These are phyloP conservation scores for Drosophila miranda DNA, from an alignment of 1,140 invertebrate genomes.

Conservation along the genomic window DNA sequence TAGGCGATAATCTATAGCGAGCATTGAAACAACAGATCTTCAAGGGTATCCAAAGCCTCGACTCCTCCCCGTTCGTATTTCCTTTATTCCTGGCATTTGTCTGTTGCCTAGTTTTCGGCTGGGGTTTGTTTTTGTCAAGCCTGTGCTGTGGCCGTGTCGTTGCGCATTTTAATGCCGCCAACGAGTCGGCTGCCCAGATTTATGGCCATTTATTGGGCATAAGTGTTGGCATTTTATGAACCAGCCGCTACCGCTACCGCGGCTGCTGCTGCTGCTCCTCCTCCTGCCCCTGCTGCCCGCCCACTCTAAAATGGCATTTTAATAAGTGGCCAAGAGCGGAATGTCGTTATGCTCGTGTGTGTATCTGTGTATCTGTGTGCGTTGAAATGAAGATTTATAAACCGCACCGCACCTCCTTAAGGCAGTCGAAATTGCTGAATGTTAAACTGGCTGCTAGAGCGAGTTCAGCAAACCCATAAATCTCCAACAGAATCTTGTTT, in stretches of 20 bases:
- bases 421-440: conserved; percentile 36
- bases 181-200: conserved; percentile 42
- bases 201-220: conserved; percentile 74
- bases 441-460: conserved; percentile 27
- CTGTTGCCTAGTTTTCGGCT: conserved; percentile 43
- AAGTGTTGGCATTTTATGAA: conserved; percentile 72
- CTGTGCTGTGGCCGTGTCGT: conserved; percentile 22
- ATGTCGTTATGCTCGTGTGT: conserved; percentile 23
- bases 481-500: conserved; percentile 72
- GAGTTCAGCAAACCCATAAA: conserved; percentile 72
- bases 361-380: conserved; percentile 21
- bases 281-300: conserved; percentile 11
- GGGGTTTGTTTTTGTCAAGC: not conserved
- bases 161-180: conserved; percentile 65
- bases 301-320: conserved; percentile 59
- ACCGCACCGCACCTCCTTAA: conserved; percentile 17
- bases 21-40: too few relatives aligned
- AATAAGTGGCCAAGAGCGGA: conserved; percentile 54
- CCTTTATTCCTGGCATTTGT: conserved; percentile 8
- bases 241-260: conserved; percentile 47
- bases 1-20: too few relatives aligned
- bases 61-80: too few relatives aligned
- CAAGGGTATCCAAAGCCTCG: too few relatives aligned
- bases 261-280: conserved; percentile 13
- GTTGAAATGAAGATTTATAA: conserved; percentile 74